Evolutionary conservation across 2,113 vertebrate species (phyloP).

Genomic region (Sprattus sprattus): DNA sequence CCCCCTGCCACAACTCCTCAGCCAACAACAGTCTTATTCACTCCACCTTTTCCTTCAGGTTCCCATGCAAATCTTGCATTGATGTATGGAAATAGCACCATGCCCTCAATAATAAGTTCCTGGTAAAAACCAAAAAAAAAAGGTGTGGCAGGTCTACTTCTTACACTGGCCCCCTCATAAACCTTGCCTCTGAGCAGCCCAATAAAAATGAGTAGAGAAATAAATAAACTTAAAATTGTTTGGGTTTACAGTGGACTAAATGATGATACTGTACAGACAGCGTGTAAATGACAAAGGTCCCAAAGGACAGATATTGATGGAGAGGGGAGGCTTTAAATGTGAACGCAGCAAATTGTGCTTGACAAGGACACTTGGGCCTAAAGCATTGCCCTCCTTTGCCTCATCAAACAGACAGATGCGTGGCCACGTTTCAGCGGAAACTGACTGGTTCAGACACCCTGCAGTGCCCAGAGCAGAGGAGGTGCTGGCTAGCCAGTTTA

Average conservation of each 20-base stretch:
- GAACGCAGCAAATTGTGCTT: conserved; percentile 70
- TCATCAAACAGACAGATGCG: conserved; percentile 54
- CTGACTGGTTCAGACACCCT: conserved; percentile 5
- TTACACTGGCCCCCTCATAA: conserved; percentile 28
- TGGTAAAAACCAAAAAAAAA: conserved; percentile 22
- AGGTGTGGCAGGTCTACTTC: conserved; percentile 1
- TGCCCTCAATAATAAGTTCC: conserved; percentile 40
- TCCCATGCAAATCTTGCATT: conserved; percentile 51
- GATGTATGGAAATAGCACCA: conserved; percentile 51
- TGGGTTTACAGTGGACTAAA: conserved; percentile 64
- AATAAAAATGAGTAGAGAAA: conserved; percentile 14
- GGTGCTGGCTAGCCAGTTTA: conserved; percentile 2
- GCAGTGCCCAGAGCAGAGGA: not conserved
- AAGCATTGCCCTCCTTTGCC: conserved; percentile 68
- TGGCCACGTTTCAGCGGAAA: conserved; percentile 23
- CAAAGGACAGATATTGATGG: conserved; percentile 61
- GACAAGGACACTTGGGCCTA: conserved; percentile 70
- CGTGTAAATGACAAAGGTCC: conserved; percentile 64
- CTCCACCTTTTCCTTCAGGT: conserved; percentile 37
- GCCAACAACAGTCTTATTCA: conserved; percentile 56
- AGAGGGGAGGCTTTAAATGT: conserved; percentile 57
- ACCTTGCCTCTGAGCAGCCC: conserved; percentile 32
- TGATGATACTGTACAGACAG: conserved; percentile 62
- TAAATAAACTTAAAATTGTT: not conserved
- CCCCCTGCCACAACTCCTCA: conserved; percentile 40